Evolutionary conservation across 2,113 vertebrate species (phyloP).

Genomic region (Symphodus melops): DNA sequence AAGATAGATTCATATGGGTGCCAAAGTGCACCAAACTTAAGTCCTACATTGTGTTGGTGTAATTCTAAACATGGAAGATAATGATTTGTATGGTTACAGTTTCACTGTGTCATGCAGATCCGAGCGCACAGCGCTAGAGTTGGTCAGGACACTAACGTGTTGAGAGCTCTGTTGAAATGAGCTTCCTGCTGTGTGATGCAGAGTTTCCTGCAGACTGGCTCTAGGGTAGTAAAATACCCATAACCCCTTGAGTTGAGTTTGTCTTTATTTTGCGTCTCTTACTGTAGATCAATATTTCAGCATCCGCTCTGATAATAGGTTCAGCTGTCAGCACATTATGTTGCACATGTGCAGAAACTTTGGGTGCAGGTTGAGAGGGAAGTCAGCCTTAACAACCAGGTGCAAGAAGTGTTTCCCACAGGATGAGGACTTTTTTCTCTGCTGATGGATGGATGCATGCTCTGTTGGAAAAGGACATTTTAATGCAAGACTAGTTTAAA

Average conservation of each 20-base stretch:
- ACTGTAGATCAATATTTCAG: neutral
- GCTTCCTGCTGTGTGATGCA: slow-evolving; percentile 12
- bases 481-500: too few relatives aligned
- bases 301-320: neutral
- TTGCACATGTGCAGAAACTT: slow-evolving; percentile 1
- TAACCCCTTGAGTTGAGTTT: slow-evolving; percentile 8
- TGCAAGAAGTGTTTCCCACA: slow-evolving; percentile 3
- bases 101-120: too few relatives aligned
- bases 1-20: too few relatives aligned
- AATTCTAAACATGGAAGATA: too few relatives aligned
- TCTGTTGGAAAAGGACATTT: too few relatives aligned
- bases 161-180: slow-evolving; percentile 9
- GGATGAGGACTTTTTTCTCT: neutral
- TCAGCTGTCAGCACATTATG: neutral
- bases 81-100: neutral
- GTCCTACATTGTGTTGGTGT: too few relatives aligned
- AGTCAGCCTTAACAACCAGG: slow-evolving; percentile 2
- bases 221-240: neutral
- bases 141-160: neutral
- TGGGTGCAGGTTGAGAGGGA: neutral
- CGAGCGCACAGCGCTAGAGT: too few relatives aligned
- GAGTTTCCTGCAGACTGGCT: neutral
- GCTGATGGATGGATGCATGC: neutral
- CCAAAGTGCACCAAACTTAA: too few relatives aligned
- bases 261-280: slow-evolving; percentile 2